Evolutionary conservation across 2,888 invertebrate genomes (phyloP).

Genomic region (Diaperis boleti): DNA sequence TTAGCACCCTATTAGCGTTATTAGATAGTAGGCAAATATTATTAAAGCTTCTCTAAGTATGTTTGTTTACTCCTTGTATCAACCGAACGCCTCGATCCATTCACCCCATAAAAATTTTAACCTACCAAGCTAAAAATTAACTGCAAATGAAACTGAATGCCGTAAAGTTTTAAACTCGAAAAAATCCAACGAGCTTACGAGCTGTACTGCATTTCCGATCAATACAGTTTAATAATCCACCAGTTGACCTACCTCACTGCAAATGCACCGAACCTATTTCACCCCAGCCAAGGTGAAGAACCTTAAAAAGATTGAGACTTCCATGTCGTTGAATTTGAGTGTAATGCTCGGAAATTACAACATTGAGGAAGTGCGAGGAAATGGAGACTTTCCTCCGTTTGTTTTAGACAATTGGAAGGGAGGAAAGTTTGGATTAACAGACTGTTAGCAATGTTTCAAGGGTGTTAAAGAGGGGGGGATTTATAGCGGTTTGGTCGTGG

Average conservation of each 20-base stretch:
- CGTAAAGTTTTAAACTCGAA: neutral
- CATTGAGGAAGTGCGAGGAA: neutral
- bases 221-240: neutral
- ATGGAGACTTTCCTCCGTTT: neutral
- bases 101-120: no score
- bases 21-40: no score
- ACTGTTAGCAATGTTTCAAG: no score
- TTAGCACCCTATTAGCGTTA: no score
- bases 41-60: no score
- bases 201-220: neutral
- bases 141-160: neutral
- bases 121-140: slow-evolving; percentile 3
- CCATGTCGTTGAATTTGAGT: neutral
- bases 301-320: neutral
- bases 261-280: neutral
- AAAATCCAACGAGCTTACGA: neutral
- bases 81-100: no score
- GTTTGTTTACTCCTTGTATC: no score
- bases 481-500: no score
- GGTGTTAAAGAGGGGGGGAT: no score
- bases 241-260: neutral
- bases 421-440: neutral
- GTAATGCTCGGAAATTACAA: neutral
- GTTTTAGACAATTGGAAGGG: neutral
- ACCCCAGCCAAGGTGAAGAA: neutral